These are phyloP conservation scores for Dreissena polymorpha DNA, from an alignment of 1,140 invertebrate species.

Conservation along the genomic window DNA sequence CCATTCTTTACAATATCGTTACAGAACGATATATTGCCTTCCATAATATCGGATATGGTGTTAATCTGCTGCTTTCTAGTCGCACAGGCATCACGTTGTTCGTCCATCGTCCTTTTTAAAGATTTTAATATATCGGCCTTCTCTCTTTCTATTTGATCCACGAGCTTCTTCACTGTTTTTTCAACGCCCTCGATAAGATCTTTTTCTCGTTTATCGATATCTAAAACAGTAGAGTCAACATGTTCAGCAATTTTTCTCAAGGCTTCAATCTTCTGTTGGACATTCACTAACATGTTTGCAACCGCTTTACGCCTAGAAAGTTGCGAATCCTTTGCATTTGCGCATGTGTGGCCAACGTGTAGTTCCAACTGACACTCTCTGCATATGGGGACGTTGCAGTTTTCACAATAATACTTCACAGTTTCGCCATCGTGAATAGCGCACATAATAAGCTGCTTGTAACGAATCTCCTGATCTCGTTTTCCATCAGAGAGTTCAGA, in stretches of 20 bases:
- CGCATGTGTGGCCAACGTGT: conserved; percentile 47
- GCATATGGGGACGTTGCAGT: conserved; percentile 40
- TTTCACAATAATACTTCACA: conserved; percentile 49
- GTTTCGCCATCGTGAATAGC: conserved; percentile 31
- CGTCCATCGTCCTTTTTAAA: conserved; percentile 46
- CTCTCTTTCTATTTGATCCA: conserved; percentile 52
- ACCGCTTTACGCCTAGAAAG: conserved; percentile 37
- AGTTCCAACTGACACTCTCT: conserved; percentile 47
- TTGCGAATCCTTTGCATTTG: conserved; percentile 31
- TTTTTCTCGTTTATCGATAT: conserved; percentile 53
- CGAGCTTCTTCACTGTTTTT: conserved; percentile 47
- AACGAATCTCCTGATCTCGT: conserved; percentile 39
- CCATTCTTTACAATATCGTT: conserved; percentile 50
- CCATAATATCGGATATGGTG: conserved; percentile 11
- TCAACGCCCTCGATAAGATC: conserved; percentile 50
- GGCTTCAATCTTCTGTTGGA: conserved; percentile 36
- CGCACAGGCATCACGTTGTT: conserved; percentile 43
- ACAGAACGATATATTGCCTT: conserved; percentile 38
- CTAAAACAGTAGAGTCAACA: conserved; percentile 33
- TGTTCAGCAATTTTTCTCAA: conserved; percentile 38
- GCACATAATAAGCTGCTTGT: conserved; percentile 42
- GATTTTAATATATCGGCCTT: conserved; percentile 41
- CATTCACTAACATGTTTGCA: conserved; percentile 37
- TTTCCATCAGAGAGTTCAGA: conserved; percentile 34
- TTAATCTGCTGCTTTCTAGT: conserved; percentile 38